Percentiles rank a stretch among this genome's conserved stretches.
Evolutionary conservation across 2,888 invertebrate species (phyloP).

Genomic region (Drosophila affinis): DNA sequence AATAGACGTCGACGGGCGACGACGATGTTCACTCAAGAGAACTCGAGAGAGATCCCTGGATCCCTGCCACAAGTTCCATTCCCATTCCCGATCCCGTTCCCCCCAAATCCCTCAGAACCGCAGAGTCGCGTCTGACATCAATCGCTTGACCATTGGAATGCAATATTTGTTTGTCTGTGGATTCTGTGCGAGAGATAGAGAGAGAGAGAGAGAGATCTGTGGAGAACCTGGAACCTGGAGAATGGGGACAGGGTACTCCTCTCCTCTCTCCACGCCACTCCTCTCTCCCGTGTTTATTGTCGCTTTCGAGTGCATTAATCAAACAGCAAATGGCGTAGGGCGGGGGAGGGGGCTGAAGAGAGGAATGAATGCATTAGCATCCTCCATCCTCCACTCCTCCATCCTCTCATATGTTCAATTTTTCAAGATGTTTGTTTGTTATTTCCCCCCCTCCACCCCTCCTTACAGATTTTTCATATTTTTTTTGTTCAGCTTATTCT

Average conservation of each 20-base stretch:
- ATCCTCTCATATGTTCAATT: conserved; percentile 57
- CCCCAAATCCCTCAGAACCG: not conserved
- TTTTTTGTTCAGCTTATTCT: not conserved
- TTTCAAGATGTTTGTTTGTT: conserved; percentile 56
- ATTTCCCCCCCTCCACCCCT: not conserved
- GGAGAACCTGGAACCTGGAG: conserved; percentile 16
- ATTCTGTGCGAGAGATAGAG: not conserved
- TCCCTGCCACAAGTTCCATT: conserved; percentile 3
- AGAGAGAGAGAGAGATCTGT: too few relatives aligned
- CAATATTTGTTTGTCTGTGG: conserved; percentile 68
- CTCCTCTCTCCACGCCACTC: not conserved
- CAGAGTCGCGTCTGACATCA: conserved; percentile 12
- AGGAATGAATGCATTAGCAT: conserved; percentile 60
- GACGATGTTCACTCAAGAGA: conserved; percentile 29
- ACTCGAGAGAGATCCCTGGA: not conserved
- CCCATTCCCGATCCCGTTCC: not conserved
- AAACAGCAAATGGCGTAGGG: conserved; percentile 53
- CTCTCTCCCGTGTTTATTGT: conserved; percentile 74
- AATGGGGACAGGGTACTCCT: not conserved
- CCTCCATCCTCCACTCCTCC: not conserved
- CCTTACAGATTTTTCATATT: not conserved
- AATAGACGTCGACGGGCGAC: conserved; percentile 57
- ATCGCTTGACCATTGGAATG: conserved; percentile 54
- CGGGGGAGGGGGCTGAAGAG: not conserved
- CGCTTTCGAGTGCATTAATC: conserved; percentile 80